phyloP scores from a whole-genome alignment of 2,888 invertebrate species.

The Orthosia cruda region DNA sequence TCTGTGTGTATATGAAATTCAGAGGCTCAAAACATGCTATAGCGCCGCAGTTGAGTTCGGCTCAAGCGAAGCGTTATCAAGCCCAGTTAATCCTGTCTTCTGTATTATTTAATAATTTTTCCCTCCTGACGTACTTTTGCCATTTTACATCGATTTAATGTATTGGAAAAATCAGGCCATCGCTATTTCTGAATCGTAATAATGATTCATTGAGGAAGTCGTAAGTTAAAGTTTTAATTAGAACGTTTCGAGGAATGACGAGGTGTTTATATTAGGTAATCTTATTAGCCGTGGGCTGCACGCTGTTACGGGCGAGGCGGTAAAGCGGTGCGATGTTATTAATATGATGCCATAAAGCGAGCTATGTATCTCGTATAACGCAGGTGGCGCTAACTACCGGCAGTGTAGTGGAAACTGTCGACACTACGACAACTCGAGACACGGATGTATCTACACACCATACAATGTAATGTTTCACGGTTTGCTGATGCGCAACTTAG shows the following conservation, averaged over 20 bases:
- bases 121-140: slow-evolving; percentile 79
- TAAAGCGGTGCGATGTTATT: too few relatives aligned
- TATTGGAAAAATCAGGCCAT: slow-evolving; percentile 81
- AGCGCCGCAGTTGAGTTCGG: slow-evolving; percentile 82
- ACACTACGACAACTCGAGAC: slow-evolving; percentile 63
- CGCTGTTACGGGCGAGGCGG: too few relatives aligned
- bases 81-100: slow-evolving; percentile 87
- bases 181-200: slow-evolving; percentile 49
- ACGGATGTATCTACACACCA: slow-evolving; percentile 69
- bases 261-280: too few relatives aligned
- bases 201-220: too few relatives aligned
- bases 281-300: too few relatives aligned
- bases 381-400: slow-evolving; percentile 82
- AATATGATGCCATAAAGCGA: too few relatives aligned
- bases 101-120: slow-evolving; percentile 89
- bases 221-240: too few relatives aligned
- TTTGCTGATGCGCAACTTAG: slow-evolving; percentile 72
- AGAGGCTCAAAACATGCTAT: slow-evolving; percentile 83
- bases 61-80: slow-evolving; percentile 86
- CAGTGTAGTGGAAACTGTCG: slow-evolving; percentile 76
- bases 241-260: too few relatives aligned
- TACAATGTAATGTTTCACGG: slow-evolving; percentile 76
- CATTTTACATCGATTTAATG: slow-evolving; percentile 80
- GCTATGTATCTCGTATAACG: slow-evolving; percentile 75
- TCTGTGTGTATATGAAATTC: slow-evolving; percentile 79